Conservation (phyloP, 2,797 vertebrate genomes). For the Spheniscus humboldti region DNA sequence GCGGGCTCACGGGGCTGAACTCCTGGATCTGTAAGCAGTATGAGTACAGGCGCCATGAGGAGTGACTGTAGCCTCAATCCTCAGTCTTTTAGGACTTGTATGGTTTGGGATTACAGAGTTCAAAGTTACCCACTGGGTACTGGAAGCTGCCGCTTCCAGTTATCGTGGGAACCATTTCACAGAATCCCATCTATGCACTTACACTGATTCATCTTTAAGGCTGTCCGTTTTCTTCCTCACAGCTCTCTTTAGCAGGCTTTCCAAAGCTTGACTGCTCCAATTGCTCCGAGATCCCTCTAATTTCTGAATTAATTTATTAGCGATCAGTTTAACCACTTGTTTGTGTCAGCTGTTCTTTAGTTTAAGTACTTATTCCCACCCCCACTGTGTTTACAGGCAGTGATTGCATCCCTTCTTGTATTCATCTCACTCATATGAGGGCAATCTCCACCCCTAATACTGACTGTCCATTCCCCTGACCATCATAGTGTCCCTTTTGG, state of each 20-base stretch:
- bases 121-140: neutral
- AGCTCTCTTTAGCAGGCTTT: neutral
- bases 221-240: neutral
- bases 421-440: neutral
- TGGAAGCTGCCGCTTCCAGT: neutral
- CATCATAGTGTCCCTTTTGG: neutral
- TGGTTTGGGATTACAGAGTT: neutral
- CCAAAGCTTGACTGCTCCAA: neutral
- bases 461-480: neutral
- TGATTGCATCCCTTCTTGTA: neutral
- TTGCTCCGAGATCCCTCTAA: neutral
- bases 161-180: neutral
- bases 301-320: neutral
- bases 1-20: fast-evolving
- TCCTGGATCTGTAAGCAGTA: neutral
- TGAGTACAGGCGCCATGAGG: fast-evolving
- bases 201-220: neutral
- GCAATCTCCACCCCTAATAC: neutral
- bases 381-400: too few relatives aligned
- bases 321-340: neutral
- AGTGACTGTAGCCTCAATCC: neutral
- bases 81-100: neutral
- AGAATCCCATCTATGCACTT: neutral
- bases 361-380: neutral
- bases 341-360: neutral